Evolutionary conservation across 2,797 vertebrate genomes (phyloP), one percentile per base, ranked within the genome.

Genomic region (Amblyopsis hoosieri): DNA sequence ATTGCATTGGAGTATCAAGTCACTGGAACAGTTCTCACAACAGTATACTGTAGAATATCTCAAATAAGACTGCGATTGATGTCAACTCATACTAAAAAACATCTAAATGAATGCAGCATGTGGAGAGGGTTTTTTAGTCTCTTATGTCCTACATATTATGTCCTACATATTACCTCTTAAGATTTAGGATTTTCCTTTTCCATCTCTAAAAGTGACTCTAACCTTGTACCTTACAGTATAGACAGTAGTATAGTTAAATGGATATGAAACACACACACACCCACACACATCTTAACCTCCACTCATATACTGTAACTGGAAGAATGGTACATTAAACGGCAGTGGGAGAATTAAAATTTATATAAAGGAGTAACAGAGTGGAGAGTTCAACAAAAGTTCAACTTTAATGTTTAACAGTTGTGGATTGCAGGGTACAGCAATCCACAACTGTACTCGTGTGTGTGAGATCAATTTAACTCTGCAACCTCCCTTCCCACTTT

Each of bases 401-500:
- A 42, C 37, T 42, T 42, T 9, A 42, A 42, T 42, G 37, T 42
- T 7, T 42, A 42, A 42, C 7, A 8, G 37, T 42, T 7, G 37
- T 42, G 37, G 37, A 42, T 7, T 42, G 7, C 37, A 42, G 37
- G 9, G 37, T 42, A 42, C 37, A 42, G 7, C 37, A 42, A 8
- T 42, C 37, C 37, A 6, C 37, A 37, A 37, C 9, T 37, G 37
- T 37, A 14, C 17, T 48, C n/a, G 15, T 67, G 48, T 68, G 48
- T 12, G 51, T 55, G 69, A 5, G 60, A 37, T 37, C 37, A 37
- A 37, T 37, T 37, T 37, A 6, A 6, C 37, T 42, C 37, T 62
- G 17, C 50, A 52, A 9, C 15, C 7, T 12, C 50, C 33, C n/a
- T 46, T 47, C 62, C 33, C 54, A 54, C 80, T 80, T 42, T 31